These are phyloP conservation scores for Rhynchotus rufescens DNA, from an alignment of 2,797 vertebrate genomes.

Conservation along the genomic window DNA sequence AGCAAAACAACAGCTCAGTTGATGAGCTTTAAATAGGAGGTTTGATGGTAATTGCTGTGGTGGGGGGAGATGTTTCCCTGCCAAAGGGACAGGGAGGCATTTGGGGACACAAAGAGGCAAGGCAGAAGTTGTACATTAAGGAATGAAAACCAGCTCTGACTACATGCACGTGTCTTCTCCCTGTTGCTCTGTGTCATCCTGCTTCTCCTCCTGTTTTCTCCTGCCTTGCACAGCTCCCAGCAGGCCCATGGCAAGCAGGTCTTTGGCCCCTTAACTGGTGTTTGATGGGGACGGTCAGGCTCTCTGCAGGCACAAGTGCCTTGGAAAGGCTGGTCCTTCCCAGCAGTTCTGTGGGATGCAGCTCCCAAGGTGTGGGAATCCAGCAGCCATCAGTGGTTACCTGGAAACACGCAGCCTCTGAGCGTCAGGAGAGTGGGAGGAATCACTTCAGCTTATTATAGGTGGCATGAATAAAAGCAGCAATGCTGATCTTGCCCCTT, in stretches of 20 bases:
- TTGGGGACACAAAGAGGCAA: not conserved
- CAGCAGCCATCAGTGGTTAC: constrained; percentile 21
- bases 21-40: not conserved
- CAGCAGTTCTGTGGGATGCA: not conserved
- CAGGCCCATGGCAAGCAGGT: not conserved
- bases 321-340: not conserved
- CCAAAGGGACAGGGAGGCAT: not conserved
- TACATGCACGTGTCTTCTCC: fast-evolving
- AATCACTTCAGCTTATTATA: not conserved
- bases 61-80: not conserved
- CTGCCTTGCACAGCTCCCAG: fast-evolving
- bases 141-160: not conserved
- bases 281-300: fast-evolving
- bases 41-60: not conserved
- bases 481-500: not conserved
- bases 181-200: not conserved
- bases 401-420: constrained; percentile 2
- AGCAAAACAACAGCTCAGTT: not conserved
- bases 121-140: not conserved
- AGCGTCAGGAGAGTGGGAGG: constrained; percentile 11
- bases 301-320: not conserved
- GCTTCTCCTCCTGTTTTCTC: not conserved
- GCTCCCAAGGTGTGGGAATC: too few relatives aligned
- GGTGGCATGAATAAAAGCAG: constrained; percentile 2
- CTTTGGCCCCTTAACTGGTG: not conserved